Base-by-base conservation (phyloP, 2,797 vertebrate genomes). In the Sciaenops ocellatus region DNA sequence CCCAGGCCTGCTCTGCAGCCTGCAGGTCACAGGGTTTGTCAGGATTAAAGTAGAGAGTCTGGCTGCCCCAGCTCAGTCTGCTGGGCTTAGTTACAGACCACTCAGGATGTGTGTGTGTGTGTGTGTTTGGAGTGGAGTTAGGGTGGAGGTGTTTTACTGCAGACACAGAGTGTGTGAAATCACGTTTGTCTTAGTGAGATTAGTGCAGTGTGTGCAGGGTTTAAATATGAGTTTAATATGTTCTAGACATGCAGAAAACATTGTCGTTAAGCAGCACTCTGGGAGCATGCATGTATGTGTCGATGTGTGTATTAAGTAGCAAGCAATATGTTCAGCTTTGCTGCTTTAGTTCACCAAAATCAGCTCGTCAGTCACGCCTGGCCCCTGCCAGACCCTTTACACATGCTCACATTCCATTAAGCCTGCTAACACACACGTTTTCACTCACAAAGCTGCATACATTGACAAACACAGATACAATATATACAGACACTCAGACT, bases 1-100 rank as follows among this genome's bases (percentile, higher is more conserved):
- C 68, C 57, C 61, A 56, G 68, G 78, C 68, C 73, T 78, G 57
- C 20, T 20, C 69, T 80, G 46, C 76, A 85, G 84, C 22, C 72
- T 59, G 77, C 76, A 87, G 92, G 93, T 93, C 93, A 93, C 64
- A 83, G 91, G 69, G 91, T 94, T 94, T 93, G 86, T 91, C 86
- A 76, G 88, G 91, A 92, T 91, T 94, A 90, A 85, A 86, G 78
- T 52, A 60, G 70, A 77, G 79, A 82, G 80, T 85, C 90, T 89
- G 89, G 87, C 85, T 76, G 74, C 84, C 69, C 59, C 44, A 47
- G 69, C 76, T 87, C 69, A 55, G 85, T 89, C 88, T 88, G 30
- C 86, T 81, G 87, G 87, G 84, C 76, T 90, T 82, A 73, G 85
- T 90, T 88, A 90, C 85, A 88, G 75, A 83, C 76, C 84, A 76